phyloP scores from a whole-genome alignment of 2,888 invertebrate species.

The Thereva nobilitata region DNA sequence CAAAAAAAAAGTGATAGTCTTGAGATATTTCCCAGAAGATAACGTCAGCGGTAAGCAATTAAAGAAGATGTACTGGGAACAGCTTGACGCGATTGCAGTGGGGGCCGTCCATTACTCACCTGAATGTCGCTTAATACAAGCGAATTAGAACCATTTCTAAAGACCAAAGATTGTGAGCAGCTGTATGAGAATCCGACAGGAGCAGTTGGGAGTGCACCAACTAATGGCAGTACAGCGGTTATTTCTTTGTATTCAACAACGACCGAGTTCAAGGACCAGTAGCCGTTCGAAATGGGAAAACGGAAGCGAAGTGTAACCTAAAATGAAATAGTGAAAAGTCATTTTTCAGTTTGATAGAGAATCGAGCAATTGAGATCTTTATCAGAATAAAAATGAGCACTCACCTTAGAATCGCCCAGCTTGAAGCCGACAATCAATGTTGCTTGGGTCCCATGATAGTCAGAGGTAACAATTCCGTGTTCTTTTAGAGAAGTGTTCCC shows the following conservation, averaged over 20 bases:
- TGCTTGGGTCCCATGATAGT: constrained; percentile 46
- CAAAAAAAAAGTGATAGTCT: constrained; percentile 12
- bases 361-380: not conserved
- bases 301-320: constrained; percentile 32
- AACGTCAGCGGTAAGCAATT: not conserved
- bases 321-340: not conserved
- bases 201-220: constrained; percentile 57
- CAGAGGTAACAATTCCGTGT: constrained; percentile 53
- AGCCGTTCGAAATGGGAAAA: constrained; percentile 49
- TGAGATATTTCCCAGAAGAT: constrained; percentile 21
- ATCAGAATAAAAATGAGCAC: no score
- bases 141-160: constrained; percentile 59
- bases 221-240: constrained; percentile 44
- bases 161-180: constrained; percentile 61
- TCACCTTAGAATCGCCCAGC: not conserved
- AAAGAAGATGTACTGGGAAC: not conserved
- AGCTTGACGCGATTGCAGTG: not conserved
- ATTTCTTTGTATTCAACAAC: constrained; percentile 58
- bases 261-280: constrained; percentile 64
- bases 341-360: not conserved
- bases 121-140: constrained; percentile 61
- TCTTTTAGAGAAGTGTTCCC: constrained; percentile 50
- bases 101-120: constrained; percentile 50
- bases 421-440: constrained; percentile 15
- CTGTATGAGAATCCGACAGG: constrained; percentile 63